phyloP scores from a whole-genome alignment of 2,797 vertebrate genomes.

The Phoeniculus purpureus region DNA sequence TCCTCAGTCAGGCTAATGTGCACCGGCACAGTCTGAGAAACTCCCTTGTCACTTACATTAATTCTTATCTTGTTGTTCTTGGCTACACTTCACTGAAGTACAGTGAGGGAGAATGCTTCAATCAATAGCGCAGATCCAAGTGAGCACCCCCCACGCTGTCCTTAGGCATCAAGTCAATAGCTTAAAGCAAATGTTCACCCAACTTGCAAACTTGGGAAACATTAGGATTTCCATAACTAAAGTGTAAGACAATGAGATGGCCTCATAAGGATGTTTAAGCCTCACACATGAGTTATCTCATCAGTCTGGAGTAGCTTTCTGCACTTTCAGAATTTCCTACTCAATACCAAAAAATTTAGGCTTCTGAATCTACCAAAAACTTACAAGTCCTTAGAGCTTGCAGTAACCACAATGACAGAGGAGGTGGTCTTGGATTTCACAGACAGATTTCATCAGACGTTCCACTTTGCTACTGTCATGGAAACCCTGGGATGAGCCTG shows the following conservation, averaged over 20 bases:
- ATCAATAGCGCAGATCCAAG: constrained; percentile 10
- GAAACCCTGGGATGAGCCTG: background rate
- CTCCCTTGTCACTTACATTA: constrained; percentile 59
- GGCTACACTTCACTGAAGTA: constrained; percentile 58
- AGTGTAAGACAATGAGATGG: background rate
- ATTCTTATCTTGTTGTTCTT: constrained; percentile 65
- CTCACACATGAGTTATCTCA: background rate
- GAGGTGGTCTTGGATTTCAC: background rate
- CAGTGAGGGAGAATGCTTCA: constrained; percentile 52
- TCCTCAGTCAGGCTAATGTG: constrained; percentile 50
- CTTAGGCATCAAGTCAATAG: background rate
- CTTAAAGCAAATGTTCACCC: constrained; percentile 6
- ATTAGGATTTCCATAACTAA: background rate
- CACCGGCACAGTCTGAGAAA: constrained; percentile 26
- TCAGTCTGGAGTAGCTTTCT: background rate
- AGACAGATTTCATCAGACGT: background rate
- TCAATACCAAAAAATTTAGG: background rate
- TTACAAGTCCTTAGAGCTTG: background rate
- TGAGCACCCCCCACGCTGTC: background rate
- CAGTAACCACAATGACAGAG: background rate
- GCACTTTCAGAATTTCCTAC: background rate
- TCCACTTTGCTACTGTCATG: background rate
- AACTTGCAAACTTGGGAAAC: background rate
- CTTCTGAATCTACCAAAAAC: background rate
- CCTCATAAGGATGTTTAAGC: background rate